These are phyloP conservation scores for Caenorhabditis sp. DNA, from an alignment of 2,888 invertebrate genomes.

Conservation along the genomic window DNA sequence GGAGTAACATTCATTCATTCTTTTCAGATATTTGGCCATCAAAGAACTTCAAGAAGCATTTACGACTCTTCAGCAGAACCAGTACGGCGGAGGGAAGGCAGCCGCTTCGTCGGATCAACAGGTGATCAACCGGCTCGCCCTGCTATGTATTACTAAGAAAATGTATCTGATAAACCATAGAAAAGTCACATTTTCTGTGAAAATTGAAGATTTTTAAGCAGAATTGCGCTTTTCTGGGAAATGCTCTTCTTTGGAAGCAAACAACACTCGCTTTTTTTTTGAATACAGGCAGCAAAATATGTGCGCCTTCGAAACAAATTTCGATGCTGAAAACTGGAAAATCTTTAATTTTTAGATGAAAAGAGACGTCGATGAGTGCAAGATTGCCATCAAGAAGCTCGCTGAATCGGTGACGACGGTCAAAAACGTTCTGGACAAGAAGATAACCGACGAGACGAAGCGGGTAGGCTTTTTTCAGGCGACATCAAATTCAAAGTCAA, in stretches of 20 bases:
- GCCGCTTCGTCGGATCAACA: constrained; percentile 41
- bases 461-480: constrained; percentile 53
- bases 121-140: too few relatives aligned
- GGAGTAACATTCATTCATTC: too few relatives aligned
- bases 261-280: too few relatives aligned
- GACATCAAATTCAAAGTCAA: not conserved
- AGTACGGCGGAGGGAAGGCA: constrained; percentile 37
- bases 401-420: constrained; percentile 78
- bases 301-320: not conserved
- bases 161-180: too few relatives aligned
- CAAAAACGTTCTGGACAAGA: constrained; percentile 77
- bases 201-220: too few relatives aligned
- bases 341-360: constrained; percentile 53
- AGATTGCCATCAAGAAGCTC: constrained; percentile 78
- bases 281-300: too few relatives aligned
- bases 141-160: too few relatives aligned
- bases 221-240: too few relatives aligned
- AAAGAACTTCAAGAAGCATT: constrained; percentile 78
- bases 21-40: constrained; percentile 74
- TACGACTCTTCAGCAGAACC: constrained; percentile 63
- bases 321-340: not conserved
- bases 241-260: too few relatives aligned
- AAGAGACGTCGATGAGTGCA: constrained; percentile 77
- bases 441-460: constrained; percentile 74
- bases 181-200: too few relatives aligned